Conservation (phyloP, 30 jellyfish, hydroid and myxozoan species). For the Cassiopea andromeda region DNA sequence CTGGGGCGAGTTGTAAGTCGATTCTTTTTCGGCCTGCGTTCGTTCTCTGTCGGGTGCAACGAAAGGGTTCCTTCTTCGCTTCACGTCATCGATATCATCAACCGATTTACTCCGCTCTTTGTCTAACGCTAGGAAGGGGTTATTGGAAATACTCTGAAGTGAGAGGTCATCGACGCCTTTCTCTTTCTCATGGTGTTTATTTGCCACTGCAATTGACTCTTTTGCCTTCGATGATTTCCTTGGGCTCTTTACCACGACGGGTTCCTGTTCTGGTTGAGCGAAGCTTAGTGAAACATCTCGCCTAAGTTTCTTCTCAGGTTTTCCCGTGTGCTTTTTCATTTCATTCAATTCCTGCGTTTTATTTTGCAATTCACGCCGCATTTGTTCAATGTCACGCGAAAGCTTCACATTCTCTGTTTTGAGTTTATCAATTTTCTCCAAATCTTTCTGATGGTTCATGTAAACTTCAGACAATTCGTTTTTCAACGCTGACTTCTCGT, state of each 20-base stretch:
- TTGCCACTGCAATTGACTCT: neutral
- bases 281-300: conserved; percentile 29
- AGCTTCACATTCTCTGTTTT: conserved; percentile 42
- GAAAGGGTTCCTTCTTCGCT: conserved; percentile 40
- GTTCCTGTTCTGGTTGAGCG: conserved; percentile 45
- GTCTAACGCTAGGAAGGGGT: conserved; percentile 51
- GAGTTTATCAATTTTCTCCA: conserved; percentile 36
- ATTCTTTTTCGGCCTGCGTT: neutral
- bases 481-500: conserved; percentile 53
- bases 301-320: neutral
- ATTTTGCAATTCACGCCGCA: conserved; percentile 40
- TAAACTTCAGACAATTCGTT: conserved; percentile 54
- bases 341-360: conserved; percentile 34
- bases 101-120: conserved; percentile 65
- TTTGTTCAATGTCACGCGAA: conserved; percentile 40
- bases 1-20: neutral
- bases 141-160: conserved; percentile 30
- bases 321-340: neutral
- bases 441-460: conserved; percentile 66
- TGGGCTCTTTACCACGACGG: conserved; percentile 9
- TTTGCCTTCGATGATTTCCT: conserved; percentile 7
- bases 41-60: neutral
- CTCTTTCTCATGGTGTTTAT: neutral
- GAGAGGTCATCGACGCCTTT: conserved; percentile 13
- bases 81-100: conserved; percentile 38